Percentiles rank a stretch among this genome's conserved stretches.
phyloP scores from a whole-genome alignment of 2,113 vertebrate genomes.

The Puffinus mauretanicus region DNA sequence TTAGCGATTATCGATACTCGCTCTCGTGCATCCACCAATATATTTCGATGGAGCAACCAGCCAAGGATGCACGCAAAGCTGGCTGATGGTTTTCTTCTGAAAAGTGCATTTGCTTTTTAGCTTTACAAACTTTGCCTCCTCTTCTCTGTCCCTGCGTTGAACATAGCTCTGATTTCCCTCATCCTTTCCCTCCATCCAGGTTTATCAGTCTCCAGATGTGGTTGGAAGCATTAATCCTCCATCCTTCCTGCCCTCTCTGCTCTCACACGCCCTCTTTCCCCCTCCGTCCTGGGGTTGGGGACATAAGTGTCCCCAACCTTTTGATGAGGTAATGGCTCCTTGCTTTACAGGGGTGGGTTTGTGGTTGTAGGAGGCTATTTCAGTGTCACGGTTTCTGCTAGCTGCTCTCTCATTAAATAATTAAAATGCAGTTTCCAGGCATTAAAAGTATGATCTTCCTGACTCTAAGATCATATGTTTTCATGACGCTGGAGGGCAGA shows the following conservation, averaged over 20 bases:
- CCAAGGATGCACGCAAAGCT: no score
- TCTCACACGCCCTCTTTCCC: not conserved
- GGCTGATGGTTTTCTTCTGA: not conserved
- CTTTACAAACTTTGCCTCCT: not conserved
- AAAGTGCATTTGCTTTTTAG: not conserved
- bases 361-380: constrained; percentile 21
- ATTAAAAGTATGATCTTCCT: not conserved
- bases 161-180: not conserved
- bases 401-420: constrained; percentile 27
- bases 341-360: not conserved
- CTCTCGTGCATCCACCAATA: fast-evolving
- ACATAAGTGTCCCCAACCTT: not conserved
- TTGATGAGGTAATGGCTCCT: constrained; percentile 17
- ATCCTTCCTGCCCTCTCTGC: not conserved
- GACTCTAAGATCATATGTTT: not conserved
- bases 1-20: fast-evolving
- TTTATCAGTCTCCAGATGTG: fast-evolving
- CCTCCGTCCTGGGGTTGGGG: fast-evolving
- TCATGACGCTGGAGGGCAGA: not conserved
- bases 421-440: not conserved
- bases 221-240: not conserved
- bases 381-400: not conserved
- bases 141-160: not conserved
- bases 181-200: not conserved
- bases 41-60: not conserved